Percentiles rank a stretch among this genome's conserved stretches.
phyloP scores from a whole-genome alignment of 2,113 vertebrate genomes.

The Rafetus swinhoei region DNA sequence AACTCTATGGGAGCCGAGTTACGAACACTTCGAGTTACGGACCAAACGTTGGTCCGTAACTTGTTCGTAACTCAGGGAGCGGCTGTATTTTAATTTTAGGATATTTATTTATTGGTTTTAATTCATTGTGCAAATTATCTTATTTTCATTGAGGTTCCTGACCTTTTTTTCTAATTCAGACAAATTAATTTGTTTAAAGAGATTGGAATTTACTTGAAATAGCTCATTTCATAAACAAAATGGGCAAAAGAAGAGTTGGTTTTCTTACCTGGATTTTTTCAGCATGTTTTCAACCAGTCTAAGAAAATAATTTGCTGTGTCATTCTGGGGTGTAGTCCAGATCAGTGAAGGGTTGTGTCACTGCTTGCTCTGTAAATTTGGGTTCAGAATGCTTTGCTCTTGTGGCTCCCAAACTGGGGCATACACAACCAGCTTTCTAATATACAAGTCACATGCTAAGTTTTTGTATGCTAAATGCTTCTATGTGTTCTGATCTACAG shows the following conservation, averaged over 20 bases:
- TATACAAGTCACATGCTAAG: not conserved
- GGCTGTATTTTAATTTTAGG: not conserved
- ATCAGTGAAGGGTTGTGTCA: not conserved
- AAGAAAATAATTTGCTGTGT: not conserved
- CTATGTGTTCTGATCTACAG: not conserved
- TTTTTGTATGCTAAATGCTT: not conserved
- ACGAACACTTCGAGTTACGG: too few species aligned
- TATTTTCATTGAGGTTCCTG: constrained; percentile 17
- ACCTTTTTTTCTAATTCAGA: constrained; percentile 23
- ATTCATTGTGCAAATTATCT: not conserved
- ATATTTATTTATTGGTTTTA: not conserved
- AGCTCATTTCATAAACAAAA: constrained; percentile 1
- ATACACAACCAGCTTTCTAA: not conserved
- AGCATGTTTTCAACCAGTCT: not conserved
- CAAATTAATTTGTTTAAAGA: not conserved
- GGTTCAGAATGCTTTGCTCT: not conserved
- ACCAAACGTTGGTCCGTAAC: too few species aligned
- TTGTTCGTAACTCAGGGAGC: too few species aligned
- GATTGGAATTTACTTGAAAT: constrained; percentile 13
- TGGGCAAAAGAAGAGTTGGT: not conserved
- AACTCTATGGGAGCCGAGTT: too few species aligned
- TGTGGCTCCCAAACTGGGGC: not conserved
- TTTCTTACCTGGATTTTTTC: constrained; percentile 7
- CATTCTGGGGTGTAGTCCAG: not conserved
- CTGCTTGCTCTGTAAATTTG: not conserved